Evolutionary conservation across 2,888 invertebrate genomes (phyloP).

Genomic region (Eupithecia abbreviata): DNA sequence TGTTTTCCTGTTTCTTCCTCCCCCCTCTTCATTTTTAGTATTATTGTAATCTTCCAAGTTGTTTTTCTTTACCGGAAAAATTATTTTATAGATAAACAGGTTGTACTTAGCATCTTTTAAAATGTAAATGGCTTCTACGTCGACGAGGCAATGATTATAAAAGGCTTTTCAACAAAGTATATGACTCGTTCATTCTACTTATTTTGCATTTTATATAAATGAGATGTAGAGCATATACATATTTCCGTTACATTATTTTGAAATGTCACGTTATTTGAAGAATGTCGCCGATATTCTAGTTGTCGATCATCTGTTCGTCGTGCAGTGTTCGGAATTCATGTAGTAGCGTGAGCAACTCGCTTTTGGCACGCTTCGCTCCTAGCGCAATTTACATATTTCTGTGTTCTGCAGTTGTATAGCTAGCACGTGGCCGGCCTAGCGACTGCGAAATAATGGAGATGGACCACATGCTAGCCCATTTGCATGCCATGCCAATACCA

Average conservation of each 20-base stretch:
- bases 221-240: neutral
- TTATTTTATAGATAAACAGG: slow-evolving; percentile 42
- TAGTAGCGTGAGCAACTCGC: slow-evolving; percentile 56
- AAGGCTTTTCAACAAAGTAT: neutral
- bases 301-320: slow-evolving; percentile 49
- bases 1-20: slow-evolving; percentile 64
- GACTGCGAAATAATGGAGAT: slow-evolving; percentile 57
- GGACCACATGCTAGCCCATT: slow-evolving; percentile 59
- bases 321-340: slow-evolving; percentile 57
- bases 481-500: slow-evolving; percentile 56
- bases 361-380: slow-evolving; percentile 63
- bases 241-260: slow-evolving; percentile 17
- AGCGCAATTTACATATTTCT: slow-evolving; percentile 71
- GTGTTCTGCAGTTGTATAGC: slow-evolving; percentile 56
- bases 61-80: slow-evolving; percentile 54
- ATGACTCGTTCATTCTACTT: neutral
- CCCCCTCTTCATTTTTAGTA: slow-evolving; percentile 59
- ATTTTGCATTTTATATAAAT: slow-evolving; percentile 9
- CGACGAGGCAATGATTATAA: slow-evolving; percentile 22
- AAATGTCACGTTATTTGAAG: slow-evolving; percentile 46
- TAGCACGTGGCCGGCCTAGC: slow-evolving; percentile 65
- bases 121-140: slow-evolving; percentile 21
- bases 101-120: slow-evolving; percentile 28
- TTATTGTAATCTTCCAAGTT: slow-evolving; percentile 60
- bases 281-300: slow-evolving; percentile 49